Base-by-base conservation (phyloP, 2,797 vertebrate species). In the Epinephelus coioides region DNA sequence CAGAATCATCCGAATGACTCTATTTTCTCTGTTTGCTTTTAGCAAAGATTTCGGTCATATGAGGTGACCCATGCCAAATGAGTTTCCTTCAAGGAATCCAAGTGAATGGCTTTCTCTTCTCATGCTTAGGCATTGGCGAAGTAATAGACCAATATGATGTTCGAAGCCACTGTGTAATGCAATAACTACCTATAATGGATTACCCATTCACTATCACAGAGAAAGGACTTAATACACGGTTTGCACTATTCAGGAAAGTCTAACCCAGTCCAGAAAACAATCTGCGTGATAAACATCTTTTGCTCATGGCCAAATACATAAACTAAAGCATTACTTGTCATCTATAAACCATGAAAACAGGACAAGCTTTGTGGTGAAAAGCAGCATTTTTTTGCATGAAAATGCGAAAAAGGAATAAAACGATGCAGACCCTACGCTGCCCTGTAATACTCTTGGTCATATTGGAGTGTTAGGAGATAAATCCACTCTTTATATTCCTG, bases 401-500 rank as follows among this genome's bases (percentile, higher is more conserved):
- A 76, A 66, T 38, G 13, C 19, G 53, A 14, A 76, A 78, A 61
- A 77, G 21, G 11, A 47, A 21, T 30, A 43, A 80, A 85, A 75
- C 57, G 27, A 78, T 79, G 44, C 72, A 78, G 49, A 60, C 30
- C 14, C 17, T 14, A 15, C 13, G 23, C 19, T 47, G 12, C 34
- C 56, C 65, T 67, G 46, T 64, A 83, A 91, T 92, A 89, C 85
- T 90, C 82, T 18, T 71, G 76, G 82, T 87, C 84, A 82, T 66
- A 86, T 73, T 67, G 51, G 34, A 57, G 66, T 78, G 59, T 85
- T 78, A 80, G 69, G 60, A 81, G 82, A 89, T 86, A 90, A 89
- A 84, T 78, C 75, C 80, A 61, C 40, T 65, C 54, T 83, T 81
- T 86, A 69, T 84, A 88, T 88, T 84, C 74, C 86, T 85, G 86